Percentiles rank a stretch among this genome's conserved stretches.
These are phyloP conservation scores for Campylomormyrus numenius DNA, from an alignment of 2,113 vertebrate genomes.

Conservation along the genomic window DNA sequence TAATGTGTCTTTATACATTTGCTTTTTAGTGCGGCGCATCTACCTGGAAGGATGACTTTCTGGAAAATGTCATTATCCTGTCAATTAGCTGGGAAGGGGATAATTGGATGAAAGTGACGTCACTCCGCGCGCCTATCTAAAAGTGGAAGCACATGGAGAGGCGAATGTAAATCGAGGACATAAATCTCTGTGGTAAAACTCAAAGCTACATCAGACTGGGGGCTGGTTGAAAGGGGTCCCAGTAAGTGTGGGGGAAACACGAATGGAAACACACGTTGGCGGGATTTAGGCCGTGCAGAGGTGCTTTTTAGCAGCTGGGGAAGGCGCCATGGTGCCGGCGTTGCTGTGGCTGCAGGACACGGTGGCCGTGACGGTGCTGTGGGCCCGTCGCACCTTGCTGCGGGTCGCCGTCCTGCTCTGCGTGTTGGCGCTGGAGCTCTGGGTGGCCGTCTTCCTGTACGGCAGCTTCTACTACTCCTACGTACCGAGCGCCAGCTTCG, in stretches of 20 bases:
- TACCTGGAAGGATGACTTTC: neutral
- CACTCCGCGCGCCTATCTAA: neutral
- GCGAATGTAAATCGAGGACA: neutral
- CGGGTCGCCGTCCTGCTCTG: constrained; percentile 72
- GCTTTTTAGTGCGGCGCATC: neutral
- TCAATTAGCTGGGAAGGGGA: neutral
- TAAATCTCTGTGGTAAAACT: neutral
- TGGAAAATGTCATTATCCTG: neutral
- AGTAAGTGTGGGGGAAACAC: neutral
- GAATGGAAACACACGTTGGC: neutral
- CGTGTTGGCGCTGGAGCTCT: constrained; percentile 71
- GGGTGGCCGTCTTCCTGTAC: constrained; percentile 84
- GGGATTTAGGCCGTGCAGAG: neutral
- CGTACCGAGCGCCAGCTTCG: constrained; percentile 82
- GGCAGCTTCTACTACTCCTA: constrained; percentile 91
- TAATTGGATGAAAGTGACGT: neutral
- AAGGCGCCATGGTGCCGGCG: constrained; percentile 45
- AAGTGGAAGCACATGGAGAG: neutral
- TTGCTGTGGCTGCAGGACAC: constrained; percentile 75
- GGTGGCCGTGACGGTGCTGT: constrained; percentile 61
- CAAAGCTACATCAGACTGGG: neutral
- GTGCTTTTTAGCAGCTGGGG: constrained; percentile 24
- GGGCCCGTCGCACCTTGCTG: constrained; percentile 71
- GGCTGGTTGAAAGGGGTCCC: neutral
- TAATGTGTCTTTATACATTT: neutral